Base-by-base conservation (phyloP, 2,888 invertebrate species). In the Athripsodes cinereus region DNA sequence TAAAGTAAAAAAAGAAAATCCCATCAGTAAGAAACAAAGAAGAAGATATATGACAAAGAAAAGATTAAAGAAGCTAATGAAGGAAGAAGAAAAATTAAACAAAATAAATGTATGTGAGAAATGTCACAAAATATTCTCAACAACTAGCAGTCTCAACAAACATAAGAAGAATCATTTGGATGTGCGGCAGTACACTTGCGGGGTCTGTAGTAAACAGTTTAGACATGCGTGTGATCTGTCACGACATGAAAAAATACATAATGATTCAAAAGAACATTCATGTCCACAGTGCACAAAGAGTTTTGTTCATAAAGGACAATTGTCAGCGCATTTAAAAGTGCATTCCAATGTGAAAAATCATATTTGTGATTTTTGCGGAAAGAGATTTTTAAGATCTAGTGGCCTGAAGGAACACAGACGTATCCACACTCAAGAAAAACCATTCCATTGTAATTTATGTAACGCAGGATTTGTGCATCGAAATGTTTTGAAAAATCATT, bases 261-360 rank as follows among this genome's bases (percentile, higher is more conserved):
- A 31, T 20, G 52, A 51, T 2, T 40, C 50, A 35, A 44, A 53
- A 20, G 52, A 48, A 18, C 56, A 47, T 26, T 19, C 44, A 1
- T 59, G 59, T n/a, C 21, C 51, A 1, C 31, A 49, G 18, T 59
- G 59, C 26, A 40, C 31, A 1, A 53, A 53, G 16, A 22, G 48
- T 13, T 53, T 48, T 16, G 48, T 21, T 16, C 46, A 53, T 22
- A 48, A 31, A 2, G 40, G 47, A 19, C 48, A 46, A 16, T 44
- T 58, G 13, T n/a, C 31, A 13, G 53, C 48, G 5, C 57, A 58
- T 16, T 2, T 22, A 22, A n/a, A 19, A n/a, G 46, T 46, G 5
- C 57, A 53, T 20, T 35, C 34, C 6, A 34, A 3, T n/a, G 53
- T 53, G 35, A 22, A 47, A 19, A 53, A 53, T n/a, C 53, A 20